Percentiles rank a stretch among this genome's conserved stretches.
phyloP scores from a whole-genome alignment of 2,113 vertebrate species.

The Opisthocomus hoazin region DNA sequence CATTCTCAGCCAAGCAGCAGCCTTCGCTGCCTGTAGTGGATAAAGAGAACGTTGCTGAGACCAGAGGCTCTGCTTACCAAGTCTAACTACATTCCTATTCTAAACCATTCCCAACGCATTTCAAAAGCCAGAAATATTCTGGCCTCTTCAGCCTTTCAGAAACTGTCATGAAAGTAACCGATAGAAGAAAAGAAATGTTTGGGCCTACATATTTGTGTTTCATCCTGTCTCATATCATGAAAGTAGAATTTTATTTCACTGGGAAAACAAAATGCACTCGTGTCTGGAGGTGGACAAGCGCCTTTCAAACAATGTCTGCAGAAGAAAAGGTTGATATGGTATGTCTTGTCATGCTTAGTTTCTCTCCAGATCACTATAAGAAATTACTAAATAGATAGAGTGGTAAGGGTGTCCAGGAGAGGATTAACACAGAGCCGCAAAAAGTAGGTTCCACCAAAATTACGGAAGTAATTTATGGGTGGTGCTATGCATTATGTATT shows the following conservation, averaged over 20 bases:
- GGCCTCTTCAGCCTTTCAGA: slow-evolving; percentile 14
- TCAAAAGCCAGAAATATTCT: neutral
- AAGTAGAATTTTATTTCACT: neutral
- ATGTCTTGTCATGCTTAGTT: neutral
- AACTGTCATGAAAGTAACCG: slow-evolving; percentile 1
- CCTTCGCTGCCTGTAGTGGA: neutral
- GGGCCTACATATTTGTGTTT: neutral
- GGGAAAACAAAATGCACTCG: slow-evolving; percentile 6
- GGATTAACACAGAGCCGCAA: neutral
- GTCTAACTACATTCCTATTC: neutral
- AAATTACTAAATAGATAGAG: neutral
- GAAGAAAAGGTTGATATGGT: neutral
- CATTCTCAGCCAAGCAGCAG: neutral
- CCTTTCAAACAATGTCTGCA: neutral
- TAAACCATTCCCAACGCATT: neutral
- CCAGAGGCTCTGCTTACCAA: slow-evolving; percentile 4
- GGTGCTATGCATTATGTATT: neutral
- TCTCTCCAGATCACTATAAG: neutral
- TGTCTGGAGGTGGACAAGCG: slow-evolving; percentile 32
- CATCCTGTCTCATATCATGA: neutral
- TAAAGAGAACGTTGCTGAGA: neutral
- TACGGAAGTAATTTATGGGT: neutral
- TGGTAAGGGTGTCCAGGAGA: neutral
- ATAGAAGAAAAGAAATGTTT: neutral
- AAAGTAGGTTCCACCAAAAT: neutral